Base-by-base conservation (phyloP, 2,113 vertebrate species). In the Pseudorectes ferrugineus region DNA sequence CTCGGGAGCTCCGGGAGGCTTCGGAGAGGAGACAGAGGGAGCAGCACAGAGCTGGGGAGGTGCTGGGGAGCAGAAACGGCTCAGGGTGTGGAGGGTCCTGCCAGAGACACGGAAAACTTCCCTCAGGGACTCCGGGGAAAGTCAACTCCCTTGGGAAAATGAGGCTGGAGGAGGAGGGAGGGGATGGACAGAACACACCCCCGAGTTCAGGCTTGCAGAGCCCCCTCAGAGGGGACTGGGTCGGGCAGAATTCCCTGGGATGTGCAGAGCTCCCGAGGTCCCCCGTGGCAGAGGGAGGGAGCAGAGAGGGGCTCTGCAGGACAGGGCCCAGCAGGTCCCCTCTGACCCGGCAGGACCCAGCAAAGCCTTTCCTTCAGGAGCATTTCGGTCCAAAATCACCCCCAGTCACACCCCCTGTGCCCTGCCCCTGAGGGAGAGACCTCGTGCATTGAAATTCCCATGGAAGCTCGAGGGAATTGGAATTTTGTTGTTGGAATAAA, bases 21-120 rank as follows among this genome's bases (percentile, higher is more conserved):
- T 54, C 51, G 26, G 25, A 73, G 61, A 57, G 68, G 42, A 96
- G 75, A 78, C 5, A 49, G 92, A 89, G n/a, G 80, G 35, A 89
- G 38, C 31, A 54, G 54, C 75, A 5, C 35, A 31, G 14, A 59
- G 81, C n/a, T 74, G 70, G 87, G 71, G 74, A 77, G 55, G 23
- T 84, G 86, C 62, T 80, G 79, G 74, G 61, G 58, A 70, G 92
- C 49, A 43, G 81, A 88, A 89, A 77, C 33, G 71, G 81, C 51
- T 89, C 87, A 4, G 29, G 15, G 88, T 29, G 4, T 9, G 46
- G 43, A 40, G 88, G 48, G 84, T 92, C 93, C 87, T 29, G 33
- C 71, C 24, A 66, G 82, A 77, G 78, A 48, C 61, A 66, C 17
- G 29, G 84, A 83, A 81, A 89, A 22, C 84, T 66, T 70, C 75